Base-by-base conservation (phyloP, 2,113 vertebrate genomes). In the rat (Rattus norvegicus) region DNA sequence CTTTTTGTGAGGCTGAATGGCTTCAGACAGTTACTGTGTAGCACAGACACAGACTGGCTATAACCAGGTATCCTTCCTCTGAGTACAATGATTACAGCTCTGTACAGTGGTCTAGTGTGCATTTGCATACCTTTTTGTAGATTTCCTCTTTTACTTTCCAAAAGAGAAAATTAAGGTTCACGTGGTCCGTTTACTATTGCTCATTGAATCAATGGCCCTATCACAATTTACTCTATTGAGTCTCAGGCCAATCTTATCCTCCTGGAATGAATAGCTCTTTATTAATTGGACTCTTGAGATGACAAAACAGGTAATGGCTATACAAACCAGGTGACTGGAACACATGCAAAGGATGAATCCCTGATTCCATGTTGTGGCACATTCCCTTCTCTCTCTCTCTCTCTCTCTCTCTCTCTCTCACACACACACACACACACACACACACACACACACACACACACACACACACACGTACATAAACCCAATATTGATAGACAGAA, bases 101-200 rank as follows among this genome's bases (percentile, higher is more conserved):
- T 43, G 52, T 11, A 43, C 33, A 56, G 33, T 14, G 36, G 16
- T 39, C 1, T 13, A 2, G 52, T n/a, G 67, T 54, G 67, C 7
- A 11, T 19, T 12, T 73, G 22, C 30, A 6, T 49, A 52, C 43
- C 30, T 92, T 96, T 49, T 26, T 1, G 28, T 95, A 88, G 24
- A 92, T 67, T 92, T 90, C 5, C n/a, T 89, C 17, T 30, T 39
- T 39, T 10, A 54, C 90, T 92, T 96, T 88, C 22, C 5, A 30
- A 92, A 90, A 86, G 30, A 59, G 33, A 94, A 92, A 92, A 80
- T 88, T 80, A 20, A 92, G 4, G 7, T 81, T 72, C 63, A 88
- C 52, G 19, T 81, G 47, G 70, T 72, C 56, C 92, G 33, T 19
- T 69, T 9, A 36, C 47, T n/a, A 36, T 69, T 12, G 61, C 4